Evolutionary conservation across 2,113 vertebrate genomes (phyloP).

Genomic region (Prunella fulvescens): DNA sequence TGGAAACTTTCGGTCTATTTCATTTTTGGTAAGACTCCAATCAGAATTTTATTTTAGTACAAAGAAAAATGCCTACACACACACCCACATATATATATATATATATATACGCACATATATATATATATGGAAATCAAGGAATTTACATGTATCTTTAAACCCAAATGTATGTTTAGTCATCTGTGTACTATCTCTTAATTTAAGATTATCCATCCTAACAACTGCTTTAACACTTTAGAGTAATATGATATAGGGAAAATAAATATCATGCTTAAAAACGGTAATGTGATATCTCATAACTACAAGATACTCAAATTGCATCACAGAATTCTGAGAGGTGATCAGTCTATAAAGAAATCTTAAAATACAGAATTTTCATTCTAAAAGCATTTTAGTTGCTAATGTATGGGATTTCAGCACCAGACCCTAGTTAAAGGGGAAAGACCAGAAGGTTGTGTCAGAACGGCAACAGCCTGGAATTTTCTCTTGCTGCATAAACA

Average conservation of each 20-base stretch:
- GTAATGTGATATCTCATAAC: neutral
- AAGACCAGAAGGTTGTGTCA: neutral
- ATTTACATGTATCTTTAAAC: neutral
- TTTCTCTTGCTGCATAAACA: neutral
- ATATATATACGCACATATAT: rapidly evolving
- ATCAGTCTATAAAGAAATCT: neutral
- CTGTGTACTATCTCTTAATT: neutral
- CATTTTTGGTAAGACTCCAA: neutral
- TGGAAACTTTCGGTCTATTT: neutral
- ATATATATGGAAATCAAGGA: neutral
- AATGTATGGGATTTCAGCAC: neutral
- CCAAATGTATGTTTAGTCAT: neutral
- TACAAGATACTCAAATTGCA: neutral
- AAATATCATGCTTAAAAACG: rapidly evolving
- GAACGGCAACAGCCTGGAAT: neutral
- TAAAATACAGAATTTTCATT: neutral
- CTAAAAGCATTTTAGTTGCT: neutral
- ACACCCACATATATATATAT: rapidly evolving
- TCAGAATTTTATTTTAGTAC: neutral
- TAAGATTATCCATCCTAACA: neutral
- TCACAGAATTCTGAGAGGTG: neutral
- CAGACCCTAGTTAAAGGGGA: neutral
- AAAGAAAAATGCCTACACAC: neutral
- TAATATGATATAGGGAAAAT: neutral
- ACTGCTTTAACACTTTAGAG: neutral